These are phyloP conservation scores for Peromyscus maniculatus DNA, from an alignment of 2,113 vertebrate genomes.

Conservation along the genomic window DNA sequence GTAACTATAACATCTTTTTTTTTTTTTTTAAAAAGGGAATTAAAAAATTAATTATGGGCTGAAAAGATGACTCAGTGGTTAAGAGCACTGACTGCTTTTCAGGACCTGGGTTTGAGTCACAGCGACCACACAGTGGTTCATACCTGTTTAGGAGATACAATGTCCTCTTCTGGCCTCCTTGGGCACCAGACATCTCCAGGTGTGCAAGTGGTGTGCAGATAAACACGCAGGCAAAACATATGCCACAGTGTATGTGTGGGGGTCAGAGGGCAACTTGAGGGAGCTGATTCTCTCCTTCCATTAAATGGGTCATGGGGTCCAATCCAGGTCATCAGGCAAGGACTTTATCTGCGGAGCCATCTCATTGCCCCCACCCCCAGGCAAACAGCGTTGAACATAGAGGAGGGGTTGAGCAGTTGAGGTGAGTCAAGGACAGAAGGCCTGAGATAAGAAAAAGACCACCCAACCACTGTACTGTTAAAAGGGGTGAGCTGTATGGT, in stretches of 20 bases:
- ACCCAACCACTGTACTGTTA: not conserved
- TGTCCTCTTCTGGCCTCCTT: not conserved
- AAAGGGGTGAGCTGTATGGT: not conserved
- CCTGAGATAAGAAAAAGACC: not conserved
- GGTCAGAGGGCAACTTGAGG: not conserved
- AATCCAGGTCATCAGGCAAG: not conserved
- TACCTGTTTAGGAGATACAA: not conserved
- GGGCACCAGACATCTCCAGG: too few species aligned
- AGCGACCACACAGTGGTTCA: not conserved
- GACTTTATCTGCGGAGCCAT: not conserved
- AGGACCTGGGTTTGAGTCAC: not conserved
- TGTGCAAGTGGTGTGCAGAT: not conserved
- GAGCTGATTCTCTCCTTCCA: not conserved
- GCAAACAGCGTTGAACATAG: conserved; percentile 21
- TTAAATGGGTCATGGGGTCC: too few species aligned
- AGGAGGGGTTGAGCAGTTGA: not conserved
- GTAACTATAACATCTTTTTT: not conserved
- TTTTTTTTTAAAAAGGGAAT: not conserved
- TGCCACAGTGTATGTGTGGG: not conserved
- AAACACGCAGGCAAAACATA: too few species aligned
- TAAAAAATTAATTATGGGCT: not conserved
- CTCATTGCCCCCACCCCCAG: not conserved
- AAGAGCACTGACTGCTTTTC: not conserved
- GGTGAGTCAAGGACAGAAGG: not conserved
- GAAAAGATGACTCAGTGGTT: not conserved